Conservation (phyloP, 2,888 invertebrate genomes). For the Calameuta filiformis region DNA sequence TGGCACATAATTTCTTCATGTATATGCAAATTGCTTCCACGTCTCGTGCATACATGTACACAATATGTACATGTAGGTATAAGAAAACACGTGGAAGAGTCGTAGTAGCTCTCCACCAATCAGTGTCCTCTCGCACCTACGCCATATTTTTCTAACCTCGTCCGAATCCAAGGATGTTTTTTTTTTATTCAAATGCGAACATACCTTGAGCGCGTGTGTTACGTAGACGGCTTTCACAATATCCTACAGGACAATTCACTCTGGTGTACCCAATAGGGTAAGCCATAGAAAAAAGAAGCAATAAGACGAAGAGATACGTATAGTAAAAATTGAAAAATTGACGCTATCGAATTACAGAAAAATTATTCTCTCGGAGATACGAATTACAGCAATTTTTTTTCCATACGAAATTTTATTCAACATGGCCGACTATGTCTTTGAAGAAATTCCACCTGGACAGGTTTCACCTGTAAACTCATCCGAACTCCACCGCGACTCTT, state of each 20-base stretch:
- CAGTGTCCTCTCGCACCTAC: conserved; percentile 7
- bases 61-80: background rate
- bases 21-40: background rate
- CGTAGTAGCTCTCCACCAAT: background rate
- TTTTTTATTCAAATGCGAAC: conserved; percentile 10
- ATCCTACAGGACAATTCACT: background rate
- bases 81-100: background rate
- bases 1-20: background rate
- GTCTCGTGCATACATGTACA: background rate
- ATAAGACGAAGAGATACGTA: background rate
- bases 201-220: background rate
- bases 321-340: background rate
- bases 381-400: background rate
- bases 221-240: background rate
- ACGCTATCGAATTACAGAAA: background rate
- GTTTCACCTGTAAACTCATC: background rate
- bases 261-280: background rate
- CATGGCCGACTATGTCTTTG: conserved; percentile 2
- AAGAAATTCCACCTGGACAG: background rate
- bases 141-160: conserved; percentile 8
- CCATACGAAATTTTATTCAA: background rate
- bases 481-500: background rate
- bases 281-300: background rate
- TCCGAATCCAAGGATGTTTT: conserved; percentile 7
- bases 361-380: background rate